Evolutionary conservation across 2,797 vertebrate genomes (phyloP).

Genomic region (Acrocephalus scirpaceus): DNA sequence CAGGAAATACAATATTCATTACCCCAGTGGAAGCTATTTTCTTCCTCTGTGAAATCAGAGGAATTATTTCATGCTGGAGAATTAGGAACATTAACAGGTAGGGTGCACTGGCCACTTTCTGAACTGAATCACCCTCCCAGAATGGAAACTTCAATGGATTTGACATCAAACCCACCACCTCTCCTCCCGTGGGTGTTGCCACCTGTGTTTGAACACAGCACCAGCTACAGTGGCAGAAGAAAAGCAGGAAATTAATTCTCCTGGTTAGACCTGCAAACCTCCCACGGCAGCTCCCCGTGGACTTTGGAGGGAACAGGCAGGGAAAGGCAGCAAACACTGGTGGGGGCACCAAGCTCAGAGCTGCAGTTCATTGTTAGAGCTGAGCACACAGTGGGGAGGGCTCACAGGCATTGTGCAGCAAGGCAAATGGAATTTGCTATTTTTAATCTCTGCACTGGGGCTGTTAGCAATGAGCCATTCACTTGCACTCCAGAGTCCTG

Average conservation of each 20-base stretch:
- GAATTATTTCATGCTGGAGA: not conserved
- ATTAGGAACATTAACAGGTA: not conserved
- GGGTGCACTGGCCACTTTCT: not conserved
- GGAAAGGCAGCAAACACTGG: not conserved
- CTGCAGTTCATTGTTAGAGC: not conserved
- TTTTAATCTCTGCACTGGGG: not conserved
- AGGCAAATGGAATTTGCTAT: not conserved
- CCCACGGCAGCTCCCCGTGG: not conserved
- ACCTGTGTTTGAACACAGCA: not conserved
- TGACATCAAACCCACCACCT: not conserved
- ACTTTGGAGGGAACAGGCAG: not conserved
- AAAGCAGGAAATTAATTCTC: not conserved
- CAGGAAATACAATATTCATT: not conserved
- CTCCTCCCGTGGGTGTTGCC: not conserved
- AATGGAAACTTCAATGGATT: not conserved
- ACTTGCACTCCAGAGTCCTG: not conserved
- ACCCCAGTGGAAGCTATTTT: not conserved
- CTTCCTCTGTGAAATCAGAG: not conserved
- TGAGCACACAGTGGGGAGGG: not conserved
- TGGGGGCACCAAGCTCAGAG: not conserved
- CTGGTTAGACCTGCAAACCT: not conserved
- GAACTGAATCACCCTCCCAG: not conserved
- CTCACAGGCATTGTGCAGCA: not conserved
- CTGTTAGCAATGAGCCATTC: constrained; percentile 44
- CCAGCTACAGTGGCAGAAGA: rapidly evolving